These are phyloP conservation scores for Epinotia brunnichana DNA, from an alignment of 2,888 invertebrate genomes.

Conservation along the genomic window DNA sequence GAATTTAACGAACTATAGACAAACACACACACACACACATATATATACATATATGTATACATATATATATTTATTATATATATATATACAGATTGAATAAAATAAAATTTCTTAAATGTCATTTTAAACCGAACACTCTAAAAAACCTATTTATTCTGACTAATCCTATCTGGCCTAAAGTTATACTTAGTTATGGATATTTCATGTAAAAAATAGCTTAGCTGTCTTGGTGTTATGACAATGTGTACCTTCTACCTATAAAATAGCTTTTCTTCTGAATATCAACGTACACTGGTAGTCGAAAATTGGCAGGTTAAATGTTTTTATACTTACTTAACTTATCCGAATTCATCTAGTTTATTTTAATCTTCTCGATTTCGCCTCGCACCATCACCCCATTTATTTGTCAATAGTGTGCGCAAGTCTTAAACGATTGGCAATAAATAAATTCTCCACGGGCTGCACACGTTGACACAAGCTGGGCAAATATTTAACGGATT, in stretches of 20 bases:
- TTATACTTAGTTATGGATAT: neutral
- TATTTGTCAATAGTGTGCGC: slow-evolving; percentile 55
- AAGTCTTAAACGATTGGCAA: slow-evolving; percentile 69
- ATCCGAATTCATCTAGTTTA: slow-evolving; percentile 1
- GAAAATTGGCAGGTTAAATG: neutral
- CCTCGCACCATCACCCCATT: slow-evolving; percentile 7
- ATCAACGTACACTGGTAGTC: too few relatives aligned
- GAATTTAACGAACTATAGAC: too few relatives aligned
- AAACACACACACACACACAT: too few relatives aligned
- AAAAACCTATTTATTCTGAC: too few relatives aligned
- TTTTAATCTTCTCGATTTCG: slow-evolving; percentile 23
- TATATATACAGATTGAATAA: neutral
- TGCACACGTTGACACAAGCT: slow-evolving; percentile 69
- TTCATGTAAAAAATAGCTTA: neutral
- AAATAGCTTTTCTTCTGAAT: too few relatives aligned
- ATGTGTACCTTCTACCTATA: too few relatives aligned
- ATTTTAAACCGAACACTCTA: too few relatives aligned
- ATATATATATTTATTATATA: too few relatives aligned
- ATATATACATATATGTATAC: too few relatives aligned
- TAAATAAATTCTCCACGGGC: slow-evolving; percentile 69
- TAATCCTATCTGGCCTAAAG: neutral
- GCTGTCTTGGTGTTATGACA: neutral
- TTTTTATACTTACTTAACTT: neutral
- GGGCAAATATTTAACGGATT: slow-evolving; percentile 71
- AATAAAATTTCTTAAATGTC: too few relatives aligned